Evolutionary conservation across 2,797 vertebrate genomes (phyloP).

Genomic region (Psittacula echo): DNA sequence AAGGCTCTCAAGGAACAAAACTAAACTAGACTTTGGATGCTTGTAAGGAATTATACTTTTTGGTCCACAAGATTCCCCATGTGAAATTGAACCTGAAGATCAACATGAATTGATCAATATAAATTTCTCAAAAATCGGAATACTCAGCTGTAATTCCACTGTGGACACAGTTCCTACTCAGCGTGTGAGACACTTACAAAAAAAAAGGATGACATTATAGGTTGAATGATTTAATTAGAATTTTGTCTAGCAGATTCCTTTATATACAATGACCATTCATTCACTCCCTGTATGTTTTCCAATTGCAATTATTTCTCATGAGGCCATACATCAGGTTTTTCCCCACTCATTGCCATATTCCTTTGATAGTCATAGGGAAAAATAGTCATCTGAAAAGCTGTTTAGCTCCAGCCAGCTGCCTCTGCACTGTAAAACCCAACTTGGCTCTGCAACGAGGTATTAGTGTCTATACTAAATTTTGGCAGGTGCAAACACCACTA

Average conservation of each 20-base stretch:
- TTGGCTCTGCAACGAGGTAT: neutral
- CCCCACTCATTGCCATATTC: neutral
- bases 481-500: neutral
- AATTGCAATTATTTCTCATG: neutral
- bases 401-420: neutral
- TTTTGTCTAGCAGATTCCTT: neutral
- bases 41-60: neutral
- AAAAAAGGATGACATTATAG: neutral
- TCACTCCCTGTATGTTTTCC: neutral
- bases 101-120: neutral
- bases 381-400: fast-evolving
- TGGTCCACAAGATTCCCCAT: neutral
- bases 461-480: neutral
- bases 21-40: neutral
- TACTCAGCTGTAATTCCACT: neutral
- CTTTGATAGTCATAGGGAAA: neutral
- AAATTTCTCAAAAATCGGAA: neutral
- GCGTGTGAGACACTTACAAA: neutral
- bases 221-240: neutral
- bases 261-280: neutral
- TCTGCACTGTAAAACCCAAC: neutral
- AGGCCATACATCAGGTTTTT: neutral
- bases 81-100: neutral
- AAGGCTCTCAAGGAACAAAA: neutral
- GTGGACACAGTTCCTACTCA: neutral